Evolutionary conservation across 2,113 vertebrate species (phyloP).

Genomic region (Chelonoidis abingdonii): DNA sequence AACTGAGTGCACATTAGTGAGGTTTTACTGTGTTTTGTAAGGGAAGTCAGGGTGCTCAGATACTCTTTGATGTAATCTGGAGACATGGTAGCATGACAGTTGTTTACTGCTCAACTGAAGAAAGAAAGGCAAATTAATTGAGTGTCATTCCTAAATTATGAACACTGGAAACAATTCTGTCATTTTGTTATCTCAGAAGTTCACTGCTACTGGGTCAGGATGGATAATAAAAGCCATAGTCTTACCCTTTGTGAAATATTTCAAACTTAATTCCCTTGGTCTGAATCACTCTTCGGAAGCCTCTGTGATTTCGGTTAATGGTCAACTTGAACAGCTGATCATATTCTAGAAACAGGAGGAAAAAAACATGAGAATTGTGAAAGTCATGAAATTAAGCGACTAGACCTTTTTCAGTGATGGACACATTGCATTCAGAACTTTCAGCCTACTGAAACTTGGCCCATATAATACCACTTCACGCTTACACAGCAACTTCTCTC

Average conservation of each 20-base stretch:
- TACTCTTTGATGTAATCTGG: not conserved
- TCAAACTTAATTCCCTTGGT: constrained; percentile 96
- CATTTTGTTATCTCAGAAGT: not conserved
- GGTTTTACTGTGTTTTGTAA: not conserved
- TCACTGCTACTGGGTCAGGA: not conserved
- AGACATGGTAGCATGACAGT: not conserved
- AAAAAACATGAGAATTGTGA: not conserved
- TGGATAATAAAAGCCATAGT: not conserved
- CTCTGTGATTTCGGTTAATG: constrained; percentile 94
- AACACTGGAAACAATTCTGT: not conserved
- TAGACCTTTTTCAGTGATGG: not conserved
- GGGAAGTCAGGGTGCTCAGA: not conserved
- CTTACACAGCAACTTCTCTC: not conserved
- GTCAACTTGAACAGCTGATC: constrained; percentile 93
- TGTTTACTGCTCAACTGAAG: not conserved
- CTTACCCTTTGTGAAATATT: constrained; percentile 97
- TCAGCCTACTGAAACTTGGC: not conserved
- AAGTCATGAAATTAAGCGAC: not conserved
- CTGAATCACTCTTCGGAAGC: constrained; percentile 89
- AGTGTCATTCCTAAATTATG: not conserved
- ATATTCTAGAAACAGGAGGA: constrained; percentile 81
- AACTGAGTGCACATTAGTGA: not conserved
- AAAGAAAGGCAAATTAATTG: not conserved
- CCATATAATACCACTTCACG: not conserved
- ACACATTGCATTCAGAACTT: rapidly evolving